Evolutionary conservation across 2,888 invertebrate species (phyloP), one percentile per base, ranked within the genome.

Genomic region (Campoplex capitator): DNA sequence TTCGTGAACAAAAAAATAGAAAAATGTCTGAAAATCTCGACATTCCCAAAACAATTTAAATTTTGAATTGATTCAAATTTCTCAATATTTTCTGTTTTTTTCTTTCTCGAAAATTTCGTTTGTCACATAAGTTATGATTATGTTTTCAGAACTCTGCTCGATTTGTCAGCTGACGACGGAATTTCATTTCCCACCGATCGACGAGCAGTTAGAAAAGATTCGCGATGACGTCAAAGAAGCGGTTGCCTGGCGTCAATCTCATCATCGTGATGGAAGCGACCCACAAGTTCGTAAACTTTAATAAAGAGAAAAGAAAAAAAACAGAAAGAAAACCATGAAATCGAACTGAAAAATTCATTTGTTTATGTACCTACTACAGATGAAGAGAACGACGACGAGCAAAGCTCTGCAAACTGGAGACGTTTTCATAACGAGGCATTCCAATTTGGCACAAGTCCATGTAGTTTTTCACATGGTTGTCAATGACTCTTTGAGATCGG

Each of bases 381-480:
- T 91, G 3, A 94, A 94, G 87, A 94, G 94, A 73, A 93, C 93
- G 9, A 95, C 95, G 79, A 94, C 94, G 68, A 96, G 96, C 90
- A 96, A 96, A 91, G 95, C 96, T 90, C 95, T 98, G 88, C 97
- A 97, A 94, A 96, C 97, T 2, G 98, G 98, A 0, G 98, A 98
- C 95, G 97, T 98, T 92, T 97, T 97, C 93, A 96, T 98, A 84
- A 98, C 98, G 9, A 96, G 96, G 90, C 99, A 99, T 96, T 98
- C 98, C 90, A 99, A 99, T 96, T 96, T 99, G 89, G 97, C 98
- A 3, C 98, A 99, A 93, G 97, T 98, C 70, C 99, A 99, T 95
- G 97, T 99, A 1, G 97, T 99, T 73, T 99, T 99, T 95, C 99
- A 99, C 93, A 96, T 99, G 93, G 97, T 99, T 9, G 97, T 97